A percentile compares a stretch with the other conserved stretches of the same genome.
These are phyloP conservation scores for Nomada fabriciana DNA, from an alignment of 2,888 invertebrate species.

Conservation along the genomic window DNA sequence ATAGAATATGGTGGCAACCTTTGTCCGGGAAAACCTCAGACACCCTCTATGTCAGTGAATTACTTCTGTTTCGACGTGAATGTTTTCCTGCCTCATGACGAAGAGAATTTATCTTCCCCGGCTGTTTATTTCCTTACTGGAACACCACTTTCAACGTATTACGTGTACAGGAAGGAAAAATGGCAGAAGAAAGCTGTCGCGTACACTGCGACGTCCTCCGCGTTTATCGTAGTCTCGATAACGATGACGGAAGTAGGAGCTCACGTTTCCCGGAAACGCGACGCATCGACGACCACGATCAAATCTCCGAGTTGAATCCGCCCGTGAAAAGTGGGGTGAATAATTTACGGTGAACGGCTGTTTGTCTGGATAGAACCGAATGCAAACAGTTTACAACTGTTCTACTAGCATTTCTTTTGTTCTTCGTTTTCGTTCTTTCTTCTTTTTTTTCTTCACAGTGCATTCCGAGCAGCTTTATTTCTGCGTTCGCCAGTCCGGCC, in stretches of 20 bases:
- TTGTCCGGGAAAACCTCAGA: too few relatives aligned
- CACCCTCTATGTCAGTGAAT: too few relatives aligned
- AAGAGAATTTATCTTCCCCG: neutral
- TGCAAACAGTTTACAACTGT: neutral
- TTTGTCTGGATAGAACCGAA: neutral
- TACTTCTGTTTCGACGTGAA: too few relatives aligned
- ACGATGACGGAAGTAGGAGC: conserved; percentile 35
- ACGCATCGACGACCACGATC: neutral
- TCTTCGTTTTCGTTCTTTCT: neutral
- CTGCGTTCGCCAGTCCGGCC: conserved; percentile 18
- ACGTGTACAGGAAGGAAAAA: neutral
- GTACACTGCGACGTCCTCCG: neutral
- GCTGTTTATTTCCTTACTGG: neutral
- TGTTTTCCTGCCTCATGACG: too few relatives aligned
- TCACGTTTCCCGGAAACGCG: conserved; percentile 32
- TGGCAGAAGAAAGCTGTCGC: neutral
- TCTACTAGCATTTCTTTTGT: neutral
- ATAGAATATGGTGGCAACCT: too few relatives aligned
- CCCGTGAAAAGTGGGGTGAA: neutral
- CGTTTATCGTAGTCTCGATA: conserved; percentile 46
- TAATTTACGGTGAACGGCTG: neutral
- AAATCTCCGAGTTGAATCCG: neutral
- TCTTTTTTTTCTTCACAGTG: conserved; percentile 8
- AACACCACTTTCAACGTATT: neutral
- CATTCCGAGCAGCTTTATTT: conserved; percentile 28